Percentiles rank a stretch among this genome's conserved stretches.
These are phyloP conservation scores for Drosophila birchii DNA, from an alignment of 2,888 invertebrate species.

Conservation along the genomic window DNA sequence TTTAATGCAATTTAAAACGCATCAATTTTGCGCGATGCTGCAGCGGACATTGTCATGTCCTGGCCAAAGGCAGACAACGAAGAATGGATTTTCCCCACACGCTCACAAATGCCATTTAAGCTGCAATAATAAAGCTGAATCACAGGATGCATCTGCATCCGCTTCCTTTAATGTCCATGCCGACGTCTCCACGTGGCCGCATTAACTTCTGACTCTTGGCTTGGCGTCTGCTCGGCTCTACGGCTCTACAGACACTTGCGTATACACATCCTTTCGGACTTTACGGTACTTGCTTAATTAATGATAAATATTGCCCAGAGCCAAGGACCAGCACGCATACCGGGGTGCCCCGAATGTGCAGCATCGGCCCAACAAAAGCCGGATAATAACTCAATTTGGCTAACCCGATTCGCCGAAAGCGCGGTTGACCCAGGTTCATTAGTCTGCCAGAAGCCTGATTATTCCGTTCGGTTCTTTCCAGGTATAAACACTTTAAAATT, in stretches of 20 bases:
- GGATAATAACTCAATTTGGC: constrained; percentile 36
- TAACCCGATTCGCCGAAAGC: constrained; percentile 23
- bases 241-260: constrained; percentile 11
- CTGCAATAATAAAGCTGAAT: constrained; percentile 60
- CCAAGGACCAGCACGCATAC: constrained; percentile 26
- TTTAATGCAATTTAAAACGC: constrained; percentile 68
- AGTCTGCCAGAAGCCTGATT: not conserved
- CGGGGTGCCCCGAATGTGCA: constrained; percentile 11
- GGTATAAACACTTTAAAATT: not conserved
- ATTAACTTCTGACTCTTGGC: constrained; percentile 45
- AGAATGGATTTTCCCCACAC: constrained; percentile 20
- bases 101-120: constrained; percentile 56
- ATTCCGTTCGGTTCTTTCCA: not conserved
- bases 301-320: constrained; percentile 65
- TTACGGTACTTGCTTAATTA: constrained; percentile 65
- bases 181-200: constrained; percentile 31
- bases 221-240: constrained; percentile 38
- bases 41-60: constrained; percentile 37
- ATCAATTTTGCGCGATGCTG: constrained; percentile 53
- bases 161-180: constrained; percentile 24
- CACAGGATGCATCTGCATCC: constrained; percentile 39
- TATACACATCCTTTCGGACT: constrained; percentile 35
- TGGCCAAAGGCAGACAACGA: constrained; percentile 44
- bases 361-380: constrained; percentile 12
- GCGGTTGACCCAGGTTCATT: constrained; percentile 25